Base-by-base conservation (phyloP, 2,888 invertebrate genomes). In the Athalia rosae region DNA sequence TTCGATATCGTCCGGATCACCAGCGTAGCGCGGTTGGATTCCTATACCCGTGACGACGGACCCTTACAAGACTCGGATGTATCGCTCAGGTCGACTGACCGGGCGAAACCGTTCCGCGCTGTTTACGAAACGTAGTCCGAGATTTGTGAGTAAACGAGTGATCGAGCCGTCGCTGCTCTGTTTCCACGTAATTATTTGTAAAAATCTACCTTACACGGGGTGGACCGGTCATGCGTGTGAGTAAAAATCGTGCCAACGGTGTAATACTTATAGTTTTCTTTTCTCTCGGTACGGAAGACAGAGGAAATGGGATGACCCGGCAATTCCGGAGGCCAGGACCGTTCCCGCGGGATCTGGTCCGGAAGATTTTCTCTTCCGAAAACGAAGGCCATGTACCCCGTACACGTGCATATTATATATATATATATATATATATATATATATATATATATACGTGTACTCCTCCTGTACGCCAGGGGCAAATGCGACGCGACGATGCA, bases 1-100 rank as follows among this genome's bases (percentile, higher is more conserved):
- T 64, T 15, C 15, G 47, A 64, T 8, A 43, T 13, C 47, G 28
- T 28, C 28, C 28, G 28, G 28, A 28, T 28, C 28, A 64, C 64
- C 64, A 64, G 64, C 64, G 28, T 28, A 28, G 28, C 28, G 64
- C 64, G 64, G 47, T 47, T 45, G 64, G 58, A 6, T 13, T 64
- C 47, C 47, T 8, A 28, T 28, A 47, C 45, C 45, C 64, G 47
- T 47, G 64, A 47, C 45, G 64, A 64, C 47, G 64, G 13, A 64
- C 64, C 45, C 47, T 64, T 47, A 45, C 45, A 13, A 64, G 64
- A n/a, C 45, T 47, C 64, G 28, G 28, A 13, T 64, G 64, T 47
- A 47, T 64, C 64, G 64, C 47, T 64, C 47, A 28, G 28, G 28
- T 28, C 28, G 28, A 28, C 28, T 8, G 64, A 64, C 64, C 45